Evolutionary conservation across 1,140 invertebrate species (phyloP), one percentile per base, ranked within the genome.

Genomic region (Panulirus ornatus): DNA sequence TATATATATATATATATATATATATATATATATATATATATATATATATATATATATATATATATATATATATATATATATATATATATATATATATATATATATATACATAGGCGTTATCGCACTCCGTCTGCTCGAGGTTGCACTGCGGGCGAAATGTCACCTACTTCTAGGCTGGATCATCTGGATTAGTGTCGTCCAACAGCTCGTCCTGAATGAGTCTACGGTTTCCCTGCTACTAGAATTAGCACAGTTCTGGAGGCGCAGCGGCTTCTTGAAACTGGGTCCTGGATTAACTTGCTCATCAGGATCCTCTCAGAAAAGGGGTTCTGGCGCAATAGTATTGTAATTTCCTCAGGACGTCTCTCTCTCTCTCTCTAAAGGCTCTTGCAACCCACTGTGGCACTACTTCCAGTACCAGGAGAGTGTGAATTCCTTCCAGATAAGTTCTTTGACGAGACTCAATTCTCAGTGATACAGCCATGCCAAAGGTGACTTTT

Each of bases 61-160:
- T 73, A 36, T 73, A 73, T 73, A 36, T 73, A 73, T 36, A 27
- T 73, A 36, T 73, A 22, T 73, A 36, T 73, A 36, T 73, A 36
- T 73, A 36, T 73, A 36, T 73, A 36, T 73, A 36, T 73, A 36
- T 73, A 36, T 73, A 36, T 73, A 36, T 73, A 36, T 73, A 36
- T 73, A 36, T 73, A 36, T 73, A 36, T 73, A 36, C 27, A 36
- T 73, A 36, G 8, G 70, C 34, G 30, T 73, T 22, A 14, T 22
- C 34, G 14, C 34, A 27, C 34, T 73, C 11, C 34, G 70, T 19
- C 22, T 34, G 30, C 34, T 9, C 11, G 30, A 14, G 14, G 8
- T 11, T 14, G 70, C 34, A 36, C 34, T 22, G 8, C 9, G 22
- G 14, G 8, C 22, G 8, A 36, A 27, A 27, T 73, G 70, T 73